Evolutionary conservation across 2,113 vertebrate genomes (phyloP).

Genomic region (Equus przewalskii): DNA sequence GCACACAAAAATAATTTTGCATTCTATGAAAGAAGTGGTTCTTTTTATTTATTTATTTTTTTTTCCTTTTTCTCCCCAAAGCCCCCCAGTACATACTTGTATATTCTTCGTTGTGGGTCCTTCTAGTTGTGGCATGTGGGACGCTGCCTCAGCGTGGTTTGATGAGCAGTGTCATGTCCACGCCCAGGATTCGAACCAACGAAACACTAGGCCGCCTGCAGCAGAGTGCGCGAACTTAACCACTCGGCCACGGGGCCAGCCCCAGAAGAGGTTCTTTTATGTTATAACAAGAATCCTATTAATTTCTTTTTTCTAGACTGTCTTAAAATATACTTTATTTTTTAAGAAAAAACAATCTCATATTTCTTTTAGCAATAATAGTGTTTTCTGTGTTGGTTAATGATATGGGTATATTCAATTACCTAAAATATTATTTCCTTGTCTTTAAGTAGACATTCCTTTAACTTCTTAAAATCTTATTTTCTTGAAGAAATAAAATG

Average conservation of each 20-base stretch:
- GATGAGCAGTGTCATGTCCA: too few species aligned
- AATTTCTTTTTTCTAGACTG: neutral
- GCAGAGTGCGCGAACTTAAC: too few species aligned
- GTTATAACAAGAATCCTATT: neutral
- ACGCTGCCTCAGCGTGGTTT: too few species aligned
- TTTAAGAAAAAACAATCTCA: neutral
- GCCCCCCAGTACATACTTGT: too few species aligned
- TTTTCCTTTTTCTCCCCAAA: too few species aligned
- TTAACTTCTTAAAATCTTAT: neutral
- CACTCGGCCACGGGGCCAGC: too few species aligned
- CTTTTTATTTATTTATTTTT: too few species aligned
- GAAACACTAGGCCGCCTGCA: too few species aligned
- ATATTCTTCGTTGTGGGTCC: too few species aligned
- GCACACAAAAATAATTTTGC: neutral
- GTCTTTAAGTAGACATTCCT: neutral
- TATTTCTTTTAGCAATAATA: neutral
- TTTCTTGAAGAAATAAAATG: constrained; percentile 28
- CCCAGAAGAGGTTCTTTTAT: neutral
- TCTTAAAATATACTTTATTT: neutral
- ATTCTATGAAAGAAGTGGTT: neutral
- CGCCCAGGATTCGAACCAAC: too few species aligned
- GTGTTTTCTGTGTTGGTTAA: neutral
- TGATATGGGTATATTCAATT: neutral
- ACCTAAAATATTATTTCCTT: neutral
- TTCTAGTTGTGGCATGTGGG: too few species aligned